Evolutionary conservation across 2,797 vertebrate genomes (phyloP), one percentile per base, ranked within the genome.

Genomic region (Pantherophis alleghaniensis): DNA sequence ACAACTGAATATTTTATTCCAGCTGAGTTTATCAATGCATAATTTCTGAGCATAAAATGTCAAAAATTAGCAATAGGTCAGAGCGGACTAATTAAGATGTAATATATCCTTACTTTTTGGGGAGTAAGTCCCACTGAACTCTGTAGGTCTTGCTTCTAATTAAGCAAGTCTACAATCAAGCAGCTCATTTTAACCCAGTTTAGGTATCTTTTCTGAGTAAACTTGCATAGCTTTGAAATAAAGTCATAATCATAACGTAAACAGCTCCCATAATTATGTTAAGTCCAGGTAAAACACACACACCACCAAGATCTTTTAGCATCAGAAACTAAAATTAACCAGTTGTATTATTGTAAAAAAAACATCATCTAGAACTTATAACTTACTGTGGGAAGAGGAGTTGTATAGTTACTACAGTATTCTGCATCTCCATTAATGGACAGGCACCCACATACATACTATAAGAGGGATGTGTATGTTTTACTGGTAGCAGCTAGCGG

Each of bases 1-100:
- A 88, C 20, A 55, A n/a, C 14, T 59, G 89, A 93, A 93, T 26
- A n/a, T 93, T 93, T 90, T 87, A 69, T 87, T 91, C 89, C 61
- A 91, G 32, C 83, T 74, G 83, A 93, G 60, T 53, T 51, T 90
- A 90, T n/a, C 79, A 59, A 10, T 61, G 86, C 22, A 55, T 91
- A 74, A 88, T 86, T 53, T 93, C 66, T 59, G 56, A 28, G 86
- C 14, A 51, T 47, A 53, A 53, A 87, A 61, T 91, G 28, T 88
- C 86, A 91, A 91, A 87, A 91, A 91, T 91, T 90, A 88, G 63
- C 51, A 93, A 93, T 7, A 28, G 28, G 51, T 47, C 89, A 87
- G 86, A 56, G 26, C 2, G 4, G 14, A 89, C 42, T 63, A 86
- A 93, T 57, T 56, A 91, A 57, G 18, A 20, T 28, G 20, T 32